Evolutionary conservation across 2,797 vertebrate species (phyloP).

Genomic region (Coccyzus lansbergi): DNA sequence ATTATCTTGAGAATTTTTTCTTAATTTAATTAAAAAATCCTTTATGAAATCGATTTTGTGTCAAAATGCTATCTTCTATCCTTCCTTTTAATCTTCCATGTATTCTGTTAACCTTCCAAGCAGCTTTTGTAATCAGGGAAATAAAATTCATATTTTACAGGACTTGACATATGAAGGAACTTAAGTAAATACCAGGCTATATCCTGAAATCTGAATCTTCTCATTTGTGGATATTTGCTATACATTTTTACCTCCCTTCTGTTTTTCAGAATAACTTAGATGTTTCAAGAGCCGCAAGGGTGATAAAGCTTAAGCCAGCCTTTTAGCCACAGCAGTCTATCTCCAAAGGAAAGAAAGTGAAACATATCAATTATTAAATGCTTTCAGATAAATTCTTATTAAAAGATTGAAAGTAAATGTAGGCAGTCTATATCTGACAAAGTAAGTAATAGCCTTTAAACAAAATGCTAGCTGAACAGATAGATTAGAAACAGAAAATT

Average conservation of each 20-base stretch:
- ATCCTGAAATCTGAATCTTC: background rate
- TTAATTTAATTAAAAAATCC: background rate
- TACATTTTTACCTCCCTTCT: background rate
- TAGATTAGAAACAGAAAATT: background rate
- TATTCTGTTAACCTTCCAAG: background rate
- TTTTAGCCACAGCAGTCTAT: background rate
- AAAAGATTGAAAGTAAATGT: slow-evolving; percentile 26
- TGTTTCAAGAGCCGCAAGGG: background rate
- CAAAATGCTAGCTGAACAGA: slow-evolving; percentile 31
- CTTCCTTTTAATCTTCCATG: background rate
- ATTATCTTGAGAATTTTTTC: background rate
- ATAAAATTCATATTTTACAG: background rate
- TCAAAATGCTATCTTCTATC: background rate
- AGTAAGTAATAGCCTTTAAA: slow-evolving; percentile 16
- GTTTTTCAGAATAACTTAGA: background rate
- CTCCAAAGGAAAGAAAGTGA: slow-evolving; percentile 19
- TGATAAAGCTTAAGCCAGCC: background rate
- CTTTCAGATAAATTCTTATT: slow-evolving; percentile 21
- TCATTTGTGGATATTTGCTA: background rate
- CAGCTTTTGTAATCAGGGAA: background rate
- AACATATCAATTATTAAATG: slow-evolving; percentile 34
- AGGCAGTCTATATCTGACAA: background rate
- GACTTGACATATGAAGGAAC: background rate
- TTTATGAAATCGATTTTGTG: background rate
- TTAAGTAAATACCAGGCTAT: background rate